Evolutionary conservation across 2,797 vertebrate species (phyloP).

Genomic region (Xenopus petersii): DNA sequence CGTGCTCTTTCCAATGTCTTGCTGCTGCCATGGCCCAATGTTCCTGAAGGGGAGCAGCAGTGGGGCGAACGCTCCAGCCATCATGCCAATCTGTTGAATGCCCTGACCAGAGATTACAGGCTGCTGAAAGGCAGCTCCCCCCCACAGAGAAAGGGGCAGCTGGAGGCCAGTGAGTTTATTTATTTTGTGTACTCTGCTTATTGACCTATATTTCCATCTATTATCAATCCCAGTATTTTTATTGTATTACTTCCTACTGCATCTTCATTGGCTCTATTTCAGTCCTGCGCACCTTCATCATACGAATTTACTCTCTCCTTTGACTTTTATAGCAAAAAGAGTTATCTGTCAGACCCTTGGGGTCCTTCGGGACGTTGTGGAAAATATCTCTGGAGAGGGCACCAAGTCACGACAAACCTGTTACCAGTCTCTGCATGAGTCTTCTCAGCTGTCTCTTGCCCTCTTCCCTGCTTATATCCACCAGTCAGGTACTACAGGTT

Average conservation of each 20-base stretch:
- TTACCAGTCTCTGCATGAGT: conserved; percentile 95
- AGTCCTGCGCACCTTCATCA: too few species aligned
- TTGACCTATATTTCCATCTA: not conserved
- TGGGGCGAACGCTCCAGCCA: conserved; percentile 90
- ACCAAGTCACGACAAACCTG: conserved; percentile 97
- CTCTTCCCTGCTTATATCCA: conserved; percentile 95
- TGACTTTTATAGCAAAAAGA: conserved; percentile 73
- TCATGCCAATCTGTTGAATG: conserved; percentile 82
- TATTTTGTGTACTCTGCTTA: not conserved
- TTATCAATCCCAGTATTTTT: not conserved
- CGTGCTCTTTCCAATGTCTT: conserved; percentile 91
- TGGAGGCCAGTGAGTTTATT: conserved; percentile 71
- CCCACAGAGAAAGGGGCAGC: conserved; percentile 69
- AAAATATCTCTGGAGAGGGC: conserved; percentile 90
- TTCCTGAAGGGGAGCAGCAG: conserved; percentile 90
- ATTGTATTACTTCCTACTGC: not conserved
- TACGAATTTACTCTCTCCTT: too few species aligned
- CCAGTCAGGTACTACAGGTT: conserved; percentile 79
- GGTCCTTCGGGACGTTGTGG: conserved; percentile 87
- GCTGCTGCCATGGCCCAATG: conserved; percentile 89
- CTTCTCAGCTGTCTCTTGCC: conserved; percentile 91
- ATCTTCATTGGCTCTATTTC: not conserved
- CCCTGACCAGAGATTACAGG: conserved; percentile 86
- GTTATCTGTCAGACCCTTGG: conserved; percentile 89
- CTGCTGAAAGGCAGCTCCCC: conserved; percentile 73